Conservation (phyloP, 2,113 vertebrate genomes). For the Cyanoliseus patagonus region DNA sequence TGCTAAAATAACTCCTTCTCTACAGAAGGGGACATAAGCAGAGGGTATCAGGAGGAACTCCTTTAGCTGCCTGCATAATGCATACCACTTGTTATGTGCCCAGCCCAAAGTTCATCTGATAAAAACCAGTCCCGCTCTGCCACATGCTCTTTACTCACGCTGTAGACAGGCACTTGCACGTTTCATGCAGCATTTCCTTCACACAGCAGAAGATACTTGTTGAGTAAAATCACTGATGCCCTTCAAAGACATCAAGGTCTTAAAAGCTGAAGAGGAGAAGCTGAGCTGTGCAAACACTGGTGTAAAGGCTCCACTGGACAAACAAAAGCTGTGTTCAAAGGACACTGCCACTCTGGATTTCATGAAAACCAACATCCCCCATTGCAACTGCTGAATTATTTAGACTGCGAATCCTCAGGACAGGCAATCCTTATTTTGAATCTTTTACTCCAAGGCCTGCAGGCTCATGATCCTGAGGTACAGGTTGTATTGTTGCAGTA, state of each 20-base stretch:
- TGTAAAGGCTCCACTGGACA: conserved; percentile 30
- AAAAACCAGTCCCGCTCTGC: background rate
- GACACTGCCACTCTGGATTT: conserved; percentile 42
- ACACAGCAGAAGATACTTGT: background rate
- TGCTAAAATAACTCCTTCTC: conserved; percentile 1
- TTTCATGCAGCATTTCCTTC: background rate
- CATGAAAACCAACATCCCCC: background rate
- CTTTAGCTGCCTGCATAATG: background rate
- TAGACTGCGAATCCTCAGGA: background rate
- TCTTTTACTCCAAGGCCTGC: background rate
- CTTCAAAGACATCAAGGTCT: background rate
- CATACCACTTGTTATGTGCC: background rate
- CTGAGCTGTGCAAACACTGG: background rate
- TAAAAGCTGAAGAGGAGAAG: conserved; percentile 51
- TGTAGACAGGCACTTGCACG: no score
- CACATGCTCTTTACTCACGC: no score
- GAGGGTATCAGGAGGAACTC: background rate
- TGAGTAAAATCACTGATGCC: background rate
- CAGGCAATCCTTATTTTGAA: background rate
- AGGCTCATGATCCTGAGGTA: background rate
- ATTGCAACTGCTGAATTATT: background rate
- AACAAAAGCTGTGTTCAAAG: background rate
- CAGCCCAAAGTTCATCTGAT: background rate
- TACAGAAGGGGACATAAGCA: background rate
- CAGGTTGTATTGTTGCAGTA: fast-evolving